Evolutionary conservation across 2,113 vertebrate species (phyloP), one percentile per base, ranked within the genome.

Genomic region (Elachura formosa): DNA sequence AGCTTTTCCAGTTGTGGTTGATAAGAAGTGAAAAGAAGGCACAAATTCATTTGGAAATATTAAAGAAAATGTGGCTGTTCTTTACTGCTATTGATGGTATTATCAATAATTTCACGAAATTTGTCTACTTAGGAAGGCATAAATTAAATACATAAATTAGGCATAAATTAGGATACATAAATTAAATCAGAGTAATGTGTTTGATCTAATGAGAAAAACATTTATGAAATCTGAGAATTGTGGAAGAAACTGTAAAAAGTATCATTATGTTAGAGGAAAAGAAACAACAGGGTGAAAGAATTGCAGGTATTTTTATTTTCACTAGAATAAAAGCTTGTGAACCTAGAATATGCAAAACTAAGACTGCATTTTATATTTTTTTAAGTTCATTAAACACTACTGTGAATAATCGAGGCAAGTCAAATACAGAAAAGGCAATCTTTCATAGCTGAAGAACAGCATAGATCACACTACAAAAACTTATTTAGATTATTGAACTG

Each of bases 211-310:
- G 18, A 71, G 3, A 64, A 26, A 88, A 80, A 69, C 1, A 64
- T 29, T 46, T 67, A 4, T n/a, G 11, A 89, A 61, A 1, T 43
- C 4, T 43, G 36, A 58, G 8, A 84, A 62, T 4, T 64, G 6
- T 29, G 1, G 0, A 46, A 54, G 49, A 40, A 40, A n/a, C 8
- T 6, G 0, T 3, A 36, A 23, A 5, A 68, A 55, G 7, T 45
- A 51, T 4, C 5, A 56, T 14, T 62, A 69, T 2, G 4, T 51
- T 51, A 38, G 6, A 56, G 3, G 19, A 41, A 87, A 91, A 84
- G 46, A 51, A 10, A 29, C 0, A 2, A 4, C 1, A 78, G 9
- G 2, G 3, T 78, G 9, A 86, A 86, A 61, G 12, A 66, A 62
- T 52, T 78, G 56, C 2, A 36, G 1, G 56, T 45, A 34, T 48